These are phyloP conservation scores for Charadrius vociferus DNA, from an alignment of 2,113 vertebrate species.

Conservation along the genomic window DNA sequence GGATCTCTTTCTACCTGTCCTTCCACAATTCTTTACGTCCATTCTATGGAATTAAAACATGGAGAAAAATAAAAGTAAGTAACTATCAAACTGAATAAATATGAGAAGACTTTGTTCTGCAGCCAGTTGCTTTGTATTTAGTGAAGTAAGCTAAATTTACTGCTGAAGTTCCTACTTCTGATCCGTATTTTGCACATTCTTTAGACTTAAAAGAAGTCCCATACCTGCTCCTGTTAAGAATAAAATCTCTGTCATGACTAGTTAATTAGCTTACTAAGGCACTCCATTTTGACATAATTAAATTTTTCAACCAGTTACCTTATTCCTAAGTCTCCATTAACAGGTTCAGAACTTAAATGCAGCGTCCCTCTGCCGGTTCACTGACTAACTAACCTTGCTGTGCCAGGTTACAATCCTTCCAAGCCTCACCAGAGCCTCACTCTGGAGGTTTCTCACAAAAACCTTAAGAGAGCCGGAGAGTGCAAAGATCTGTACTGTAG, in stretches of 20 bases:
- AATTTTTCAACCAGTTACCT: background rate
- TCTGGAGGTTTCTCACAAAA: background rate
- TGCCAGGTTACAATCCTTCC: background rate
- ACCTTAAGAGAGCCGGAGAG: background rate
- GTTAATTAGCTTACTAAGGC: background rate
- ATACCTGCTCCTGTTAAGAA: background rate
- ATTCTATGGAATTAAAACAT: background rate
- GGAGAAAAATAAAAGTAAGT: background rate
- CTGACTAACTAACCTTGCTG: background rate
- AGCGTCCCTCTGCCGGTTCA: background rate
- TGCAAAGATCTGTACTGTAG: background rate
- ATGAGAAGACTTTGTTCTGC: background rate
- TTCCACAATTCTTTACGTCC: background rate
- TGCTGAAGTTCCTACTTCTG: background rate
- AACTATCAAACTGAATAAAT: background rate
- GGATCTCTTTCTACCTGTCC: background rate
- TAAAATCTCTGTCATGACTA: background rate
- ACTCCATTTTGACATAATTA: background rate
- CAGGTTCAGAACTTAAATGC: background rate
- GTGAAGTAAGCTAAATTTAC: background rate
- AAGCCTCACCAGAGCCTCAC: background rate
- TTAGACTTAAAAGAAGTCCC: background rate
- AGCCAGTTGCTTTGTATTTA: background rate
- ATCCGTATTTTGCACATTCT: background rate
- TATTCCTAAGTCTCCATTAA: background rate